These are phyloP conservation scores for Scelioninae gen. 1 DNA, from an alignment of 2,888 invertebrate genomes.

Conservation along the genomic window DNA sequence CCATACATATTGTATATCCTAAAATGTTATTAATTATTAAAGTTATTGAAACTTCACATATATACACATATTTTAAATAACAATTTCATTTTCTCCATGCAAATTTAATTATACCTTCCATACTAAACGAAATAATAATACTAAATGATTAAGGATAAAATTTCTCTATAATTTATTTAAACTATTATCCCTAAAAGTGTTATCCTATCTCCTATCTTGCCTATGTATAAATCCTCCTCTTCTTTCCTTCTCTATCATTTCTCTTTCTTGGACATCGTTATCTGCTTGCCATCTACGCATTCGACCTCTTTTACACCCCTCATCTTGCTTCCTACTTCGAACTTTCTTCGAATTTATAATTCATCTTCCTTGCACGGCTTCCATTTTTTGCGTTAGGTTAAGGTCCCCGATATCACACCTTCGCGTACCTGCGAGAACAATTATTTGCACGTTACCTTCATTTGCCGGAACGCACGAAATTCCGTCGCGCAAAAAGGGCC, in stretches of 20 bases:
- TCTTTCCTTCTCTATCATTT: neutral
- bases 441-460: slow-evolving; percentile 47
- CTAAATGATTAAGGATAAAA: too few relatives aligned
- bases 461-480: slow-evolving; percentile 63
- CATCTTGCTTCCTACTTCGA: slow-evolving; percentile 12
- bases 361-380: slow-evolving; percentile 13
- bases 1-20: too few relatives aligned
- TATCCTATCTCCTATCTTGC: too few relatives aligned
- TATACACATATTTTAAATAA: too few relatives aligned
- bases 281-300: slow-evolving; percentile 16
- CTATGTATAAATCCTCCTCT: slow-evolving; percentile 2
- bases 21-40: too few relatives aligned
- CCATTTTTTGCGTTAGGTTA: slow-evolving; percentile 29
- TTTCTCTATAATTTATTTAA: too few relatives aligned
- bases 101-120: too few relatives aligned
- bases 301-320: slow-evolving; percentile 29
- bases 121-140: too few relatives aligned
- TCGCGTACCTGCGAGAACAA: slow-evolving; percentile 34
- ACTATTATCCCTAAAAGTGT: too few relatives aligned
- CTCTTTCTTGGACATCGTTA: slow-evolving; percentile 12
- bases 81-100: too few relatives aligned
- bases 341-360: slow-evolving; percentile 34
- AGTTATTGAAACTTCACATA: too few relatives aligned
- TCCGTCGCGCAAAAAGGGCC: slow-evolving; percentile 42
- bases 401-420: slow-evolving; percentile 53